Evolutionary conservation across 92 coral and sea anemone species (phyloP), one percentile per base, ranked within the genome.

Genomic region (Metridium senile): DNA sequence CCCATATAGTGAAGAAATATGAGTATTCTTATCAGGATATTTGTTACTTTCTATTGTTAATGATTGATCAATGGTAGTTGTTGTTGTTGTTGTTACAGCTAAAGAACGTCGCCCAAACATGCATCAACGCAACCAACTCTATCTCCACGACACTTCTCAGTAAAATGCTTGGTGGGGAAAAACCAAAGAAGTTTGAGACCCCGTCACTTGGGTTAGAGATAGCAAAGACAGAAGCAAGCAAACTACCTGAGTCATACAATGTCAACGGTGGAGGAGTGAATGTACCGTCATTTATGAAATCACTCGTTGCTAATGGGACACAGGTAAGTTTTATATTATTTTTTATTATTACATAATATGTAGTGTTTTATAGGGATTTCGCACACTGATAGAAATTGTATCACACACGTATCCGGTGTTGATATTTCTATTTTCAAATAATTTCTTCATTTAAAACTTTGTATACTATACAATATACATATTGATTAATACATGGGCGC

Each of bases 251-350:
- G 58, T 20, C 33, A 25, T 72, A 77, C 61, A 29, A 11, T 20
- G 66, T 87, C 63, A 70, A 49, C 10, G 88, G 85, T 6, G 85
- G 91, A 0, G 69, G 74, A 0, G 67, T 83, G 46, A 31, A 31
- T 11, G 80, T 85, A 20, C 82, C 88, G 3, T 56, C 83, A 0
- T 68, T 70, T 22, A 65, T 87, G 65, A 27, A 74, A 20, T 54
- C 72, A 0, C 30, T 77, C 2, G 58, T 53, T n/a, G 82, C 28
- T 11, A 57, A 57, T 25, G 26, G 23, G 19, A 58, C 68, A 1
- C 1, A 33, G 67, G 78, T 39, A 21, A 33, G 56, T 58, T 0
- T 18, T 1, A 25, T 39, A 39, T 39, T 39, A 39, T 4, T 39
- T 39, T n/a, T n/a, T n/a, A n/a, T n/a, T n/a, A n/a, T n/a, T n/a